Evolutionary conservation across 2,888 invertebrate genomes (phyloP).

Genomic region (Mesochorus sp.): DNA sequence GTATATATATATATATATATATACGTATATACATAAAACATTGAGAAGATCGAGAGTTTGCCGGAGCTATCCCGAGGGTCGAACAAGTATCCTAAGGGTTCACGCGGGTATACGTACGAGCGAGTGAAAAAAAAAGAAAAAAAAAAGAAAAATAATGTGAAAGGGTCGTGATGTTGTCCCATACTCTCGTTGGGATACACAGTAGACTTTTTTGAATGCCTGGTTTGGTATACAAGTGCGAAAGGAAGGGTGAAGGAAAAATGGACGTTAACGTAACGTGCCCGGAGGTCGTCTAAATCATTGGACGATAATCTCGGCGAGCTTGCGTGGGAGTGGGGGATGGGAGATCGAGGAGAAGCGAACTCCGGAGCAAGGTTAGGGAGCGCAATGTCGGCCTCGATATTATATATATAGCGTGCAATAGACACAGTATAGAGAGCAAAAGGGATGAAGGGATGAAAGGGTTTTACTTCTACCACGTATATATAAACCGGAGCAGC

Average conservation of each 20-base stretch:
- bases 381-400: slow-evolving; percentile 35
- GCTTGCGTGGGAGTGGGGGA: slow-evolving; percentile 29
- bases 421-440: slow-evolving; percentile 1
- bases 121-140: background rate
- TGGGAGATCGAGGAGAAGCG: too few relatives aligned
- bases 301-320: slow-evolving; percentile 67
- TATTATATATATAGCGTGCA: background rate
- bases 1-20: too few relatives aligned
- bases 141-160: background rate
- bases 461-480: slow-evolving; percentile 62
- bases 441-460: slow-evolving; percentile 56
- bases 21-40: slow-evolving; percentile 34
- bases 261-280: slow-evolving; percentile 48
- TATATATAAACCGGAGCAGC: slow-evolving; percentile 20
- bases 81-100: slow-evolving; percentile 45
- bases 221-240: background rate
- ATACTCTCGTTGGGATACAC: background rate
- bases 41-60: slow-evolving; percentile 23
- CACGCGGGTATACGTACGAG: background rate
- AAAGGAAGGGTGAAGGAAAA: slow-evolving; percentile 50
- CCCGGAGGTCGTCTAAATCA: slow-evolving; percentile 67
- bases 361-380: slow-evolving; percentile 48
- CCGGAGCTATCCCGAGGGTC: slow-evolving; percentile 47
- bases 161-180: slow-evolving; percentile 3
- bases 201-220: background rate